Conservation (phyloP, 2,113 vertebrate genomes). For the Micromys minutus region DNA sequence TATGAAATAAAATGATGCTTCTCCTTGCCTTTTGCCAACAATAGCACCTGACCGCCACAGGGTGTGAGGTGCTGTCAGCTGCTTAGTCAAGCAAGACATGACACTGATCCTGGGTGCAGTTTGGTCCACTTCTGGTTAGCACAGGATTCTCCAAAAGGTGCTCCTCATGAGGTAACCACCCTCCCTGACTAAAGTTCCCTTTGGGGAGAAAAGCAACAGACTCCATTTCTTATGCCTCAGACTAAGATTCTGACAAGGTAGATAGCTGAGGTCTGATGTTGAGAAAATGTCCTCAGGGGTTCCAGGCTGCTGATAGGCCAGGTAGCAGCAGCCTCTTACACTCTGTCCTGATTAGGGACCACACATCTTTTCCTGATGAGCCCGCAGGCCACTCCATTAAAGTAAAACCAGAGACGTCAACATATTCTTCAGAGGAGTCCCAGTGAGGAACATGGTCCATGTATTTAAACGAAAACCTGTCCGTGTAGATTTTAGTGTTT, state of each 20-base stretch:
- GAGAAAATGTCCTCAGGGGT: not conserved
- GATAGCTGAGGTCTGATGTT: not conserved
- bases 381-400: not conserved
- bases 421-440: not conserved
- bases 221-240: not conserved
- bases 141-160: not conserved
- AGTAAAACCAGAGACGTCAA: not conserved
- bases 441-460: not conserved
- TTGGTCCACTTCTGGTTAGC: not conserved
- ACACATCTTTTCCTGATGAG: not conserved
- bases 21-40: not conserved
- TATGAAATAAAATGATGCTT: not conserved
- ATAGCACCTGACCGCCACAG: not conserved
- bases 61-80: not conserved
- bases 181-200: not conserved
- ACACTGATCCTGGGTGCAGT: accelerated
- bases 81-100: accelerated
- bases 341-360: not conserved
- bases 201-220: accelerated
- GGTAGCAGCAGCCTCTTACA: not conserved
- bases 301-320: accelerated
- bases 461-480: not conserved
- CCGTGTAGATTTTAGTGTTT: not conserved
- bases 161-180: accelerated
- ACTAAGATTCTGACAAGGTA: not conserved